Percentiles rank a stretch among this genome's conserved stretches.
Evolutionary conservation across 2,113 vertebrate genomes (phyloP).

Genomic region (Protomyctophum bolini): DNA sequence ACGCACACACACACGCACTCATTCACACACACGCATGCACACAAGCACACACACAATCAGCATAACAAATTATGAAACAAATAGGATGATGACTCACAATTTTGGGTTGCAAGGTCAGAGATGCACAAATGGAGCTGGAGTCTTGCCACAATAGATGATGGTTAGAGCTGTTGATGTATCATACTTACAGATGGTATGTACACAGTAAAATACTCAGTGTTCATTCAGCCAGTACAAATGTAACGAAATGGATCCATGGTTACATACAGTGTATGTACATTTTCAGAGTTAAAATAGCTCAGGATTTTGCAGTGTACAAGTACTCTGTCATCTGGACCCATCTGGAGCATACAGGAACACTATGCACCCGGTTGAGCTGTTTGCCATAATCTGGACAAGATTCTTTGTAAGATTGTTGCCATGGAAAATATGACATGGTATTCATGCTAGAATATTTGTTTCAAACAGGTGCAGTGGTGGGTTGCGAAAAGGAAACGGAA

Average conservation of each 20-base stretch:
- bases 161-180: constrained; percentile 50
- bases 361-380: constrained; percentile 28
- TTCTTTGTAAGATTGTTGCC: constrained; percentile 20
- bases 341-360: constrained; percentile 48
- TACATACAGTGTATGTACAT: neutral
- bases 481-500: neutral
- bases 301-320: no score
- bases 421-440: neutral
- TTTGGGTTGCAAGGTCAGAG: constrained; percentile 66
- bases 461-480: constrained; percentile 2
- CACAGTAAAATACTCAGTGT: neutral
- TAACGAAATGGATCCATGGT: no score
- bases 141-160: constrained; percentile 47
- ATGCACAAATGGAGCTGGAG: constrained; percentile 59
- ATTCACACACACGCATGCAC: constrained; percentile 8
- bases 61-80: constrained; percentile 55
- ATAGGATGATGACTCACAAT: constrained; percentile 69
- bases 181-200: constrained; percentile 57
- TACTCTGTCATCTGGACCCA: constrained; percentile 65
- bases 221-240: no score
- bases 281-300: no score
- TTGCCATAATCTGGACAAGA: constrained; percentile 46
- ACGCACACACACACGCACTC: neutral
- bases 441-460: neutral
- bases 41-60: constrained; percentile 29